Percentiles rank a stretch among this genome's conserved stretches.
These are phyloP conservation scores for Phortica magna DNA, from an alignment of 2,888 invertebrate species.

Conservation along the genomic window DNA sequence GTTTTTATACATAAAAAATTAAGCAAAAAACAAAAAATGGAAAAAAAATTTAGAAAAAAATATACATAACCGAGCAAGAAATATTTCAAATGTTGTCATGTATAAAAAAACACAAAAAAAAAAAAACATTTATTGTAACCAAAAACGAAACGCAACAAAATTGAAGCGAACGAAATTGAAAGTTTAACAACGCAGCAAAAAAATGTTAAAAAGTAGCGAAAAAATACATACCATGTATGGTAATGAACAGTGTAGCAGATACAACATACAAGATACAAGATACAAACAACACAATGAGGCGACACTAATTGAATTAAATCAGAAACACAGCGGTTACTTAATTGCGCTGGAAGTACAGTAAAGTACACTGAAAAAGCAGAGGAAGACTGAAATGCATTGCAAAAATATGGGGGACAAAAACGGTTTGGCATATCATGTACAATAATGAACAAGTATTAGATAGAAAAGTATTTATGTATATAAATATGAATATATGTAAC, in stretches of 20 bases:
- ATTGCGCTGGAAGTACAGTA: conserved; percentile 42
- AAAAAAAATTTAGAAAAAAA: conserved; percentile 43
- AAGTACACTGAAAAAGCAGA: conserved; percentile 19
- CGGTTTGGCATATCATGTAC: neutral
- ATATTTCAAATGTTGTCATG: conserved; percentile 42
- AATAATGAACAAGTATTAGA: neutral
- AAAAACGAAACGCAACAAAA: conserved; percentile 6
- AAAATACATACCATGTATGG: conserved; percentile 45
- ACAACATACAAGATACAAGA: neutral
- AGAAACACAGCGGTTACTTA: conserved; percentile 55
- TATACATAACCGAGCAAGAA: conserved; percentile 37
- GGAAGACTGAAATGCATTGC: neutral
- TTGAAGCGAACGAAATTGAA: conserved; percentile 64
- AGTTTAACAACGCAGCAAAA: conserved; percentile 54
- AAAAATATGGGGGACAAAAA: neutral
- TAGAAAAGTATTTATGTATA: neutral
- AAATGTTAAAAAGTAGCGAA: conserved; percentile 22
- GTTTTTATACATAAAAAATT: conserved; percentile 6
- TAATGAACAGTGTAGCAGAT: conserved; percentile 24
- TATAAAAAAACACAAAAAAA: conserved; percentile 41
- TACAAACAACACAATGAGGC: conserved; percentile 1
- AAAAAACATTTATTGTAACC: neutral
- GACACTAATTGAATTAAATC: conserved; percentile 72
- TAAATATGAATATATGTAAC: neutral
- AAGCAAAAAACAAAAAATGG: conserved; percentile 27